Evolutionary conservation across 2,113 vertebrate genomes (phyloP).

Genomic region (Protobothrops flavoviridis): DNA sequence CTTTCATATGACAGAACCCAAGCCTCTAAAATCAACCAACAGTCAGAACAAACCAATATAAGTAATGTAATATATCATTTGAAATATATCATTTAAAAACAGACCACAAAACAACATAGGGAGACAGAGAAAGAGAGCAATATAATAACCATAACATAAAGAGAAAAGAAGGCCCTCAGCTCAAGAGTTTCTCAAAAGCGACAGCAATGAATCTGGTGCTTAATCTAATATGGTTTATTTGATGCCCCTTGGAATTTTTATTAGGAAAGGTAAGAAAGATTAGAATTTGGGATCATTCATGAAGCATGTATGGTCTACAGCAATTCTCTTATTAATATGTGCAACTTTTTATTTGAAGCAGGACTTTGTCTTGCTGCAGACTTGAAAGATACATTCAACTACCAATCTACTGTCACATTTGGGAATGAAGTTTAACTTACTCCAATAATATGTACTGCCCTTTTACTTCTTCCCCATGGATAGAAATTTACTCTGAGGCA

Average conservation of each 20-base stretch:
- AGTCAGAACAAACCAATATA: background rate
- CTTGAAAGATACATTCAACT: background rate
- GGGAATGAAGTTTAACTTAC: background rate
- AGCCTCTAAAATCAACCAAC: background rate
- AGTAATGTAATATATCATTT: background rate
- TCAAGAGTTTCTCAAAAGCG: background rate
- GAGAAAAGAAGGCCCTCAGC: background rate
- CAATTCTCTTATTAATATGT: background rate
- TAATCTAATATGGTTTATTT: background rate
- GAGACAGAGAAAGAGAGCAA: background rate
- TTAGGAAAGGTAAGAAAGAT: background rate
- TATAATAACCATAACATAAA: background rate
- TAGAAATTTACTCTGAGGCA: background rate
- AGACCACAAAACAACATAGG: background rate
- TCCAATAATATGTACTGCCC: background rate
- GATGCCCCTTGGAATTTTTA: background rate
- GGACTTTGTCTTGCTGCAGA: background rate
- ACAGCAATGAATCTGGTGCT: background rate
- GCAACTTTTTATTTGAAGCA: background rate
- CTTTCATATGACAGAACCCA: background rate
- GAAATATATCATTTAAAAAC: background rate
- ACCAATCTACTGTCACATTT: background rate
- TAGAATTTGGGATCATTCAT: background rate
- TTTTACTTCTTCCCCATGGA: background rate
- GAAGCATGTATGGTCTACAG: background rate